Conservation (phyloP, 2,113 vertebrate species). For the Garra rufa region DNA sequence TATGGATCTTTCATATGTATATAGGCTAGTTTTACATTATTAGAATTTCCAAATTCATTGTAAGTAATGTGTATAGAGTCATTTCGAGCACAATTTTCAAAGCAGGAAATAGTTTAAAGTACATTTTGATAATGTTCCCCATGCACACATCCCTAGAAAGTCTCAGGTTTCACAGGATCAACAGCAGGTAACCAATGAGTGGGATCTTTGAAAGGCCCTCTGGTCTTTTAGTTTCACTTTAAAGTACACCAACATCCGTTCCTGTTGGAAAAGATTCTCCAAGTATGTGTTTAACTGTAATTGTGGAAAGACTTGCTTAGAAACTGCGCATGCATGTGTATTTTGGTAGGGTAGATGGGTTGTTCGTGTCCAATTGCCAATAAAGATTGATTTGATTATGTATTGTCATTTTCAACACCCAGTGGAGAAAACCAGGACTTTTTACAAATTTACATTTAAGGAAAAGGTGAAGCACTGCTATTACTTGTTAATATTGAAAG, state of each 20-base stretch:
- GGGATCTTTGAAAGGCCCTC: slow-evolving; percentile 7
- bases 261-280: slow-evolving; percentile 61
- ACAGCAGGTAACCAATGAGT: slow-evolving; percentile 31
- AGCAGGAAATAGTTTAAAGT: background rate
- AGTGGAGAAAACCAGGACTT: background rate
- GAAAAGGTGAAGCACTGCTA: background rate
- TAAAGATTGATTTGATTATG: slow-evolving; percentile 69
- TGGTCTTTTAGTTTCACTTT: slow-evolving; percentile 40
- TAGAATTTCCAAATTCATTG: background rate
- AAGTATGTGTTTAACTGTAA: slow-evolving; percentile 70
- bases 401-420: background rate
- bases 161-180: slow-evolving; percentile 51
- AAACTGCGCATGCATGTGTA: slow-evolving; percentile 90
- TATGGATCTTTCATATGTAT: background rate
- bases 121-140: slow-evolving; percentile 13
- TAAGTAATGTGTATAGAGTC: background rate
- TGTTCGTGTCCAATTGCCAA: slow-evolving; percentile 85
- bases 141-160: slow-evolving; percentile 37
- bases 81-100: slow-evolving; percentile 8
- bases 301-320: slow-evolving; percentile 84
- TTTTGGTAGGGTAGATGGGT: slow-evolving; percentile 89
- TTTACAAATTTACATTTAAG: background rate
- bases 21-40: background rate
- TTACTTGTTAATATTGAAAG: background rate
- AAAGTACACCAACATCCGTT: slow-evolving; percentile 50